These are phyloP conservation scores for Lochmaea capreae DNA, from an alignment of 2,888 invertebrate genomes.

Conservation along the genomic window DNA sequence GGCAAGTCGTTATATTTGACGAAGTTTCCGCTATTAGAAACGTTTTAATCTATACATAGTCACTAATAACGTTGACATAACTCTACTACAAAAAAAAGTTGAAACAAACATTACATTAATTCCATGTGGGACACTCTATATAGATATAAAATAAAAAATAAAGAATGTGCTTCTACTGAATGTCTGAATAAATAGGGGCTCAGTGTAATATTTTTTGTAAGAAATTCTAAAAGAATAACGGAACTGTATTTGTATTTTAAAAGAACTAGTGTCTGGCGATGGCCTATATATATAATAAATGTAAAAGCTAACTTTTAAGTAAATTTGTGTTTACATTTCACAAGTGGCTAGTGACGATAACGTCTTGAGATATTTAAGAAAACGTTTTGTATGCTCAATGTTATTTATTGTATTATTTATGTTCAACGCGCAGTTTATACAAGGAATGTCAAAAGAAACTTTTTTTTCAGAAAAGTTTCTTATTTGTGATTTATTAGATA, in stretches of 20 bases:
- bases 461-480: background rate
- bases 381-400: conserved; percentile 17
- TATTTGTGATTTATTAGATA: background rate
- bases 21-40: too few relatives aligned
- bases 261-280: conserved; percentile 20
- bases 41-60: too few relatives aligned
- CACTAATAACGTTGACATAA: too few relatives aligned
- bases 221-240: conserved; percentile 13
- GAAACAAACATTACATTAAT: too few relatives aligned
- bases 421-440: conserved; percentile 6
- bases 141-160: background rate
- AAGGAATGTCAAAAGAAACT: background rate
- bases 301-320: conserved; percentile 42
- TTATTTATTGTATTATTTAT: conserved; percentile 7
- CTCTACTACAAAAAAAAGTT: too few relatives aligned
- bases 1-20: too few relatives aligned
- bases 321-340: conserved; percentile 52
- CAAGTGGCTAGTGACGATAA: conserved; percentile 53
- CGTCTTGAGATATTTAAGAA: conserved; percentile 33
- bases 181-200: conserved; percentile 2
- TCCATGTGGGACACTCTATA: background rate
- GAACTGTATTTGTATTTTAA: conserved; percentile 17
- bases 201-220: conserved; percentile 15
- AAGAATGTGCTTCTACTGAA: background rate
- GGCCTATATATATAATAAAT: conserved; percentile 15